Evolutionary conservation across 2,113 vertebrate genomes (phyloP).

Genomic region (Acanthochromis polyacanthus): DNA sequence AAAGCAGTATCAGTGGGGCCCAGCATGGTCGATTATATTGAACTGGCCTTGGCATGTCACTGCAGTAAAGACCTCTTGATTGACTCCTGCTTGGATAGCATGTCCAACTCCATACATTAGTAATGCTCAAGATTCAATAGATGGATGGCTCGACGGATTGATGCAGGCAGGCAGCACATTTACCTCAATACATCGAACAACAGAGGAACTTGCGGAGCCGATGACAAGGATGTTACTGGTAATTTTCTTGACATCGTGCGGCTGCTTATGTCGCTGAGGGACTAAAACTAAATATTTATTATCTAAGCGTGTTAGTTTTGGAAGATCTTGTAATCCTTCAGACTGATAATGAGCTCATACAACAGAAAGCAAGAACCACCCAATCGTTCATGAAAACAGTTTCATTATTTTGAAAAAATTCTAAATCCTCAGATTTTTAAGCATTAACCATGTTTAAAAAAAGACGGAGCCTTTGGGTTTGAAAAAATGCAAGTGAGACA

Average conservation of each 20-base stretch:
- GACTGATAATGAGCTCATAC: background rate
- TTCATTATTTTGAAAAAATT: too few relatives aligned
- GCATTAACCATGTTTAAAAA: too few relatives aligned
- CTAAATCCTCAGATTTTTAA: background rate
- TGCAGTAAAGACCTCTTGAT: conserved; percentile 81
- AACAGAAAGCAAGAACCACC: conserved; percentile 2
- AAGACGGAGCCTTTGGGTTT: too few relatives aligned
- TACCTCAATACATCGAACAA: conserved; percentile 29
- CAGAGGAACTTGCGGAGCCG: conserved; percentile 14
- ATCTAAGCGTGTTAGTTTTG: background rate
- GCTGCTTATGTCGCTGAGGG: too few relatives aligned
- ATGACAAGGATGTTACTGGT: background rate
- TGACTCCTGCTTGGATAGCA: conserved; percentile 83
- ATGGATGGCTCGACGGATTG: conserved; percentile 65
- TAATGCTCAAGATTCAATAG: conserved; percentile 72
- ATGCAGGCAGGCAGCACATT: conserved; percentile 51
- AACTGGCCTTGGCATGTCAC: conserved; percentile 75
- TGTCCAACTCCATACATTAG: conserved; percentile 82
- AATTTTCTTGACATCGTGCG: too few relatives aligned
- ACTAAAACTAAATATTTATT: too few relatives aligned
- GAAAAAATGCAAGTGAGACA: too few relatives aligned
- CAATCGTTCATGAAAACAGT: conserved; percentile 12
- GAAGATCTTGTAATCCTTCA: background rate
- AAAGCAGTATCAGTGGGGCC: conserved; percentile 71
- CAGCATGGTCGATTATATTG: conserved; percentile 79